Percentiles rank a stretch among this genome's conserved stretches.
These are phyloP conservation scores for Ornithoptera alexandrae DNA, from an alignment of 2,888 invertebrate species.

Conservation along the genomic window DNA sequence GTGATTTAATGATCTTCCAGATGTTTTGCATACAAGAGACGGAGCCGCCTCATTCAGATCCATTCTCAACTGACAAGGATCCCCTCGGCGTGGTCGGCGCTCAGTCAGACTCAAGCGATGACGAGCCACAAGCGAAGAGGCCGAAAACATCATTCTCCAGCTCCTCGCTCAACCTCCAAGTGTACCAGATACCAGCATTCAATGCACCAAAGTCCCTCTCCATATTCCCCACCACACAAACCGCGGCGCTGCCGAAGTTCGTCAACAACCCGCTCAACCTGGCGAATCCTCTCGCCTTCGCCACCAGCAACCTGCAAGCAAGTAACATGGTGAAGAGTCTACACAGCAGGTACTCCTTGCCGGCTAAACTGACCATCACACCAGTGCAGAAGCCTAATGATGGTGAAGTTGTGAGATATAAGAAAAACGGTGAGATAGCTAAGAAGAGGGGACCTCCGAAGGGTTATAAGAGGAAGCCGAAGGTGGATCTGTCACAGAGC, in stretches of 20 bases:
- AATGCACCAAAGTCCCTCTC: conserved; percentile 60
- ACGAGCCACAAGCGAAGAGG: conserved; percentile 62
- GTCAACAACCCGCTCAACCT: conserved; percentile 70
- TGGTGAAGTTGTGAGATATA: conserved; percentile 64
- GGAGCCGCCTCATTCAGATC: conserved; percentile 56
- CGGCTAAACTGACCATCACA: conserved; percentile 64
- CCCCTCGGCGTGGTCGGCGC: conserved; percentile 41
- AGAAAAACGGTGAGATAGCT: conserved; percentile 72
- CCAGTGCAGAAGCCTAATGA: conserved; percentile 52
- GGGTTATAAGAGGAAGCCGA: conserved; percentile 72
- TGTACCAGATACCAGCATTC: conserved; percentile 69
- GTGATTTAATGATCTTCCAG: conserved; percentile 41
- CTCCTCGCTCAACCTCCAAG: conserved; percentile 64
- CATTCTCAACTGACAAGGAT: conserved; percentile 53
- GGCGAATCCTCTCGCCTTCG: conserved; percentile 63
- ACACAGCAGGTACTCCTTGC: conserved; percentile 61
- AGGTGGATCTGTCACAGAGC: conserved; percentile 57
- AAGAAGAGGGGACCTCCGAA: conserved; percentile 73
- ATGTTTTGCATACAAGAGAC: conserved; percentile 74
- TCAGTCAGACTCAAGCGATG: conserved; percentile 64
- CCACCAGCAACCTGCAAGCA: conserved; percentile 48
- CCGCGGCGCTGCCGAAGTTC: conserved; percentile 58
- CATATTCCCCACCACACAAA: conserved; percentile 56
- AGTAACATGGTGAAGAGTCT: conserved; percentile 61
- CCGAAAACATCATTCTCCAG: conserved; percentile 52